phyloP scores from a whole-genome alignment of 2,797 vertebrate genomes.

The Nannoperca australis region DNA sequence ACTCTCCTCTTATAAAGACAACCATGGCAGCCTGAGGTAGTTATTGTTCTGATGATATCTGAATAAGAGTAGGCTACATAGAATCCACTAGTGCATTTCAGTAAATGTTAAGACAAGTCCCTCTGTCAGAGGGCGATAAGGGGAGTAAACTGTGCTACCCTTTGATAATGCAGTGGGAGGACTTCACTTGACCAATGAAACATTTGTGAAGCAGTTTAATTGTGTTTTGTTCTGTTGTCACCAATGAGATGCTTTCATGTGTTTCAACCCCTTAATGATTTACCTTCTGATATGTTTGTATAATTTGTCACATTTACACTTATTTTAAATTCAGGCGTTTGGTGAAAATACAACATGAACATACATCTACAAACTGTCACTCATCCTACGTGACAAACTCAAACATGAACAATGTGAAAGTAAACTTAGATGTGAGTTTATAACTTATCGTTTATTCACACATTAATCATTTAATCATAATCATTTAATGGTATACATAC shows the following conservation, averaged over 20 bases:
- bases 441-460: no score
- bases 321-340: background rate
- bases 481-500: no score
- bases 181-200: background rate
- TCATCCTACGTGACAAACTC: no score
- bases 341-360: background rate
- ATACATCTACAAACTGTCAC: no score
- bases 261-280: background rate
- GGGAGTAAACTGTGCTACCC: slow-evolving; percentile 28
- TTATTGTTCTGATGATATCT: slow-evolving; percentile 9
- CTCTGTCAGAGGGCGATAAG: background rate
- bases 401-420: no score
- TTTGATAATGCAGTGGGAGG: slow-evolving; percentile 42
- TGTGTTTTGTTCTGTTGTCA: background rate
- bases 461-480: no score
- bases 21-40: background rate
- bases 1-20: slow-evolving; percentile 17
- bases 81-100: background rate
- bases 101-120: slow-evolving; percentile 12
- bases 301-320: background rate
- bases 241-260: background rate
- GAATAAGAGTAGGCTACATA: background rate
- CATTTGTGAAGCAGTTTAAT: background rate
- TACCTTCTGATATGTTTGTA: background rate
- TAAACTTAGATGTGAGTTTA: no score